Base-by-base conservation (phyloP, 1,140 invertebrate species). In the Trichonephila inaurata region DNA sequence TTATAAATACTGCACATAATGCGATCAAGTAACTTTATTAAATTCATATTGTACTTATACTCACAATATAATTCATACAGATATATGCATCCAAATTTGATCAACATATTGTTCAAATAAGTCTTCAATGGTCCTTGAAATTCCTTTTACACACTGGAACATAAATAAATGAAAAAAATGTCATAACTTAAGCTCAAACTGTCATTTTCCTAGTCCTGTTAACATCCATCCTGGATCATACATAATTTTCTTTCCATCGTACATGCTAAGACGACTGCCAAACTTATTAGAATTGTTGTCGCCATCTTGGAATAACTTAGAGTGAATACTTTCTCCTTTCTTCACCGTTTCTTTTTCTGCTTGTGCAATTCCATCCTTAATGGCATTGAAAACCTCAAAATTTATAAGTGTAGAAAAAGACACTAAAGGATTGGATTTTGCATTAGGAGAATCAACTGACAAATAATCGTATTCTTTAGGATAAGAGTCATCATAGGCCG, bases 151-250 rank as follows among this genome's bases (percentile, higher is more conserved):
- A 51, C 7, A 51, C 10, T 51, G 51, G 51, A 51, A 51, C 51
- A 7, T 51, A 10, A 51, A 51, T 51, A 51, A 51, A 7, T 51
- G 51, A 51, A 51, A 12, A 51, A 69, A 69, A 24, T 33, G 33
- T 77, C 18, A 77, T 19, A 40, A 16, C 16, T 77, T 33, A 77
- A 77, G 24, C 61, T 88, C 86, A 21, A 19, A 18, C 33, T 33
- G 16, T 85, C 58, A 60, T 90, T 89, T 94, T 18, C 93, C 93
- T 51, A 94, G 93, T 60, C 87, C 88, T 58, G 93, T 94, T 4
- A 94, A 62, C 88, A 89, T 94, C 93, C 93, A 94, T 16, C 87
- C 93, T 19, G 93, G 93, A 86, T 94, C 93, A 24, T 94, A 94
- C 87, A 85, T 89, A 18, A 24, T 0, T 69, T 89, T 89, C 69